These are phyloP conservation scores for Tiaroga cobitis DNA, from an alignment of 2,797 vertebrate species.

Conservation along the genomic window DNA sequence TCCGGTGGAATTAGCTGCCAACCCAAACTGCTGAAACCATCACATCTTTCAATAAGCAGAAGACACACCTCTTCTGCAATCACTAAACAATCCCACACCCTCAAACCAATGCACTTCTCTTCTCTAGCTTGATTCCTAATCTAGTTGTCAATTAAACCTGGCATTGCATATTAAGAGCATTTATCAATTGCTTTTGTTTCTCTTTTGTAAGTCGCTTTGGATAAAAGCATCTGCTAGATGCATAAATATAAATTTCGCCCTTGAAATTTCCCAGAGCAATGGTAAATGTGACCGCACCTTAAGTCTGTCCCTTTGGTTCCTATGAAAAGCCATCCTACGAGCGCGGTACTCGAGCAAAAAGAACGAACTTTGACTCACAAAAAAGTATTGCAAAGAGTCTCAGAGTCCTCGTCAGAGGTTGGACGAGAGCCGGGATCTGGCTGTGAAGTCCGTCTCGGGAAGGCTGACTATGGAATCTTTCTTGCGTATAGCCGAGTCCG, in stretches of 20 bases:
- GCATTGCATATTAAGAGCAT: not conserved
- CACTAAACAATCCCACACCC: not conserved
- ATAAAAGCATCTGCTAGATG: not conserved
- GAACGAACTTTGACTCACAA: conserved; percentile 34
- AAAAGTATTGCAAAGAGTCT: conserved; percentile 19
- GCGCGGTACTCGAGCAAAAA: not conserved
- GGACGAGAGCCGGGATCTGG: conserved; percentile 94
- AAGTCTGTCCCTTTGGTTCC: conserved; percentile 64
- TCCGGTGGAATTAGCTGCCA: not conserved
- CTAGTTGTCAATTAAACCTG: not conserved
- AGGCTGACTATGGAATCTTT: conserved; percentile 88
- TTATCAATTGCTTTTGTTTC: not conserved
- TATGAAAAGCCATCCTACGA: conserved; percentile 54
- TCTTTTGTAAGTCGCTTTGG: not conserved
- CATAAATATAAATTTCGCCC: not conserved
- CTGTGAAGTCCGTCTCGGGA: conserved; percentile 87
- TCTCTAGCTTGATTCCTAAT: not conserved
- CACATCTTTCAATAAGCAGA: not conserved
- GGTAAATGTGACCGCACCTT: conserved; percentile 19
- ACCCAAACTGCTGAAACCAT: not conserved
- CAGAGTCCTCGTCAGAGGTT: conserved; percentile 90
- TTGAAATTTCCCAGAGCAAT: not conserved
- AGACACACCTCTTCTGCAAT: not conserved
- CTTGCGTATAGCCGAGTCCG: conserved; percentile 80
- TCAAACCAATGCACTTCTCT: not conserved